Conservation (phyloP, 1,140 invertebrate species). For the Drosophila watanabei region DNA sequence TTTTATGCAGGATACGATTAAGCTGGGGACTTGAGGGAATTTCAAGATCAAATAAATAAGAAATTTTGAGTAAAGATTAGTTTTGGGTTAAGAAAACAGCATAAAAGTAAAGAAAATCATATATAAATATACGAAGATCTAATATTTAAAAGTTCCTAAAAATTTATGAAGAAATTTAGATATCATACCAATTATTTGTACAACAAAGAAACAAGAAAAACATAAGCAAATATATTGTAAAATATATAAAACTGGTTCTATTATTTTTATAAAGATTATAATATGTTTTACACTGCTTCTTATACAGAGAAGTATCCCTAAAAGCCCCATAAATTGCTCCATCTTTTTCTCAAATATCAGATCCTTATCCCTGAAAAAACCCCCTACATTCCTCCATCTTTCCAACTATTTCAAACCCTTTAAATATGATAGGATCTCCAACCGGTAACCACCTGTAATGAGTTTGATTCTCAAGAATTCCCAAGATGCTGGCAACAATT, state of each 20-base stretch:
- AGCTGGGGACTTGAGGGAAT: neutral
- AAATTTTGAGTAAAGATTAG: neutral
- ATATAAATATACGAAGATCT: neutral
- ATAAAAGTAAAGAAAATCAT: neutral
- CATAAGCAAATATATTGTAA: too few relatives aligned
- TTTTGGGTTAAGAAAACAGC: too few relatives aligned
- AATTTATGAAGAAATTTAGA: too few relatives aligned
- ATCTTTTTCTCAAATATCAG: neutral
- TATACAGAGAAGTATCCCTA: too few relatives aligned
- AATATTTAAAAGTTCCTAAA: neutral
- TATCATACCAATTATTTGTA: too few relatives aligned
- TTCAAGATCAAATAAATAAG: neutral
- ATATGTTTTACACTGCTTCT: too few relatives aligned
- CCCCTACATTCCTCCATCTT: neutral
- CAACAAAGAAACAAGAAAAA: neutral
- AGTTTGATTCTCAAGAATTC: slow-evolving; percentile 37
- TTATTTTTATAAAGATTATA: too few relatives aligned
- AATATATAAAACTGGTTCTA: too few relatives aligned
- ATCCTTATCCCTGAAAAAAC: too few relatives aligned
- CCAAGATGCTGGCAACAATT: slow-evolving; percentile 55
- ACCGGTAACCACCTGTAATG: slow-evolving; percentile 1
- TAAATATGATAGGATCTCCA: neutral
- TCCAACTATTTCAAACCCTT: neutral
- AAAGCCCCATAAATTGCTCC: neutral
- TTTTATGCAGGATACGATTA: neutral